Evolutionary conservation across 2,797 vertebrate species (phyloP).

Genomic region (Falco naumanni): DNA sequence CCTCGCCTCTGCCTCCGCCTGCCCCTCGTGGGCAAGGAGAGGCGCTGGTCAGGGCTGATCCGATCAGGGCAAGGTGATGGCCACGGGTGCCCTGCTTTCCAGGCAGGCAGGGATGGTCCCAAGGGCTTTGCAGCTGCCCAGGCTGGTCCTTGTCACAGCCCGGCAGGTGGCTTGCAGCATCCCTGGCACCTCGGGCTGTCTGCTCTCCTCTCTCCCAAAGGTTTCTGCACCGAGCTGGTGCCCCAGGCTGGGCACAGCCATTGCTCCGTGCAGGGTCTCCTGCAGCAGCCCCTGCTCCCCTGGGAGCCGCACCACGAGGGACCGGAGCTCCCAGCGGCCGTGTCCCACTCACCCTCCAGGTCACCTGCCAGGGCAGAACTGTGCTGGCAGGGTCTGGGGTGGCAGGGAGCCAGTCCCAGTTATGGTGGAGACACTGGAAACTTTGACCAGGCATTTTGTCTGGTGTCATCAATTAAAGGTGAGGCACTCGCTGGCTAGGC

Average conservation of each 20-base stretch:
- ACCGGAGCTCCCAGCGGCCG: rapidly evolving
- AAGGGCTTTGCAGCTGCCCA: background rate
- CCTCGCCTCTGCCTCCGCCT: background rate
- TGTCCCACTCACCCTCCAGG: background rate
- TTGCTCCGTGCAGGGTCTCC: rapidly evolving
- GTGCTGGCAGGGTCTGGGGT: background rate
- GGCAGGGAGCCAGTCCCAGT: background rate
- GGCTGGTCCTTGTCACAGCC: rapidly evolving
- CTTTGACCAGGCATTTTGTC: background rate
- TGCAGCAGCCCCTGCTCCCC: background rate
- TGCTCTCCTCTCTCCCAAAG: background rate
- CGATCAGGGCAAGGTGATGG: rapidly evolving
- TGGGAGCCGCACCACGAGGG: rapidly evolving
- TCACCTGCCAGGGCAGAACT: background rate
- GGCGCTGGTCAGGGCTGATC: rapidly evolving
- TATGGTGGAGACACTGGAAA: slow-evolving; percentile 32
- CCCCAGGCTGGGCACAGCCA: background rate
- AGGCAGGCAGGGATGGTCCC: rapidly evolving
- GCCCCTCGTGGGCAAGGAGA: rapidly evolving
- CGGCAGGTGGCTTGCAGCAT: rapidly evolving
- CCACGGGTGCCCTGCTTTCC: rapidly evolving
- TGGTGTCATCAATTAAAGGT: slow-evolving; percentile 50
- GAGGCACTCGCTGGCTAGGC: background rate
- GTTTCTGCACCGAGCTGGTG: rapidly evolving
- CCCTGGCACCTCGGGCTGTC: background rate